Base-by-base conservation (phyloP, 2,797 vertebrate species). In the Schizothorax lantsangensis region DNA sequence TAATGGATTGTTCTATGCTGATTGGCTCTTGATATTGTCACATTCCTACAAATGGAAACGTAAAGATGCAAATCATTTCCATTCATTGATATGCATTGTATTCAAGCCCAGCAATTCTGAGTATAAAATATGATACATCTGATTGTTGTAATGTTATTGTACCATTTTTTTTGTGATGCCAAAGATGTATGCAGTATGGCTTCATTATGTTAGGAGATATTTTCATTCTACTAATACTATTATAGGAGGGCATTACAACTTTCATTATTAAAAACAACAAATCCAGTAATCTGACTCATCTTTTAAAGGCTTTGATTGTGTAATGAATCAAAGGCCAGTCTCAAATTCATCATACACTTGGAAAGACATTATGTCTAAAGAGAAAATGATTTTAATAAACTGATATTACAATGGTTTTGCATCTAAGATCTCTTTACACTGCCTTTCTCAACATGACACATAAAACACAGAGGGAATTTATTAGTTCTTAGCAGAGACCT, bases 231-330 rank as follows among this genome's bases (percentile, higher is more conserved):
- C 84, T 84, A 73, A 91, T 86, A 88, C 82, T 90, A 90, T 92
- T 92, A 94, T 91, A 87, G 90, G 90, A 91, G 87, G 92, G 88
- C 88, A 90, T 90, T 90, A 89, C 90, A 91, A 93, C 92, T 90
- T 91, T 92, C 81, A 91, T 90, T 92, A 92, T 92, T 94, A 92
- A 92, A 93, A 93, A 93, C 88, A 89, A 87, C 84, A 75, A 94
- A 91, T 85, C 85, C 87, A 52, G 87, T 83, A 91, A 88, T 82
- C 90, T 91, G 91, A 93, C 90, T 94, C 90, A 91, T 92, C 89
- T 75, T 91, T 91, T 88, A 92, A 92, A 93, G 87, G 90, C 89
- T 89, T 91, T 93, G 94, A 91, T 89, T 91, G 80, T 86, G 89
- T 90, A 88, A 92, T 95, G 92, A 93, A 92, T 95, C 93, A 94